phyloP scores from a whole-genome alignment of 2,113 vertebrate genomes.

The Mus musculus region GRCm39 chr1:130861001-130861500 shows the following conservation, averaged over 20 bases:
- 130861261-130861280: background rate
- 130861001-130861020: background rate
- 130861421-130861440: no score
- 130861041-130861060: background rate
- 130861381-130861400: background rate
- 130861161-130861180: background rate
- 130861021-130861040: background rate
- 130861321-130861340: background rate
- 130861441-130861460: no score
- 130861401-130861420: fast-evolving
- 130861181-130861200: background rate
- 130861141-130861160: background rate
- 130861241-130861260: background rate
- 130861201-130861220: background rate
- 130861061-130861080: background rate
- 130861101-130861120: background rate
- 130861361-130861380: background rate
- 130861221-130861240: background rate
- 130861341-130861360: background rate
- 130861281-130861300: background rate
- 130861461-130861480: no score
- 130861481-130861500: no score
- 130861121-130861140: background rate
- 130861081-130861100: background rate
- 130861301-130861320: background rate